Percentiles rank a stretch among this genome's conserved stretches.
Conservation (phyloP, 2,113 vertebrate species). For the Rhabdornis inornatus region DNA sequence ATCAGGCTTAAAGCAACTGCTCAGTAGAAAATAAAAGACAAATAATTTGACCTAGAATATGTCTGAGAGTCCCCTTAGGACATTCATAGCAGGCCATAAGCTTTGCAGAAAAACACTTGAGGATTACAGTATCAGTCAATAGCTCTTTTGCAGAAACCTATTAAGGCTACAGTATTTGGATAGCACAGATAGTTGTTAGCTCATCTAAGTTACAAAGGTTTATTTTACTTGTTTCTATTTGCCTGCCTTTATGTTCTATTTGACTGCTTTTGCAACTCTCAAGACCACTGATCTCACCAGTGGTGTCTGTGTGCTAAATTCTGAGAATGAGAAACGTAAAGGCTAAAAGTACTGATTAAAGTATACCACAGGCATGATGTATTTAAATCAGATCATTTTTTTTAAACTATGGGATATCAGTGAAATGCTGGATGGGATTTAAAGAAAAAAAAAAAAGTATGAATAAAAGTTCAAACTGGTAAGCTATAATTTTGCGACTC, state of each 20-base stretch:
- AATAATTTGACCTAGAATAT: not conserved
- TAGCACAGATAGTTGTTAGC: not conserved
- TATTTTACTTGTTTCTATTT: not conserved
- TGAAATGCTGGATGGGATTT: not conserved
- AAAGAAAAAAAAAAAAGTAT: not conserved
- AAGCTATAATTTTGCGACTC: not conserved
- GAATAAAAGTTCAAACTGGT: not conserved
- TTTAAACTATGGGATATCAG: not conserved
- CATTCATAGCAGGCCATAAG: not conserved
- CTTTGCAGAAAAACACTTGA: not conserved
- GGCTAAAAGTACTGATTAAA: not conserved
- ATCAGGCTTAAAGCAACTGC: not conserved
- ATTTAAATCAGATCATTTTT: not conserved
- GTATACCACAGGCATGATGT: not conserved
- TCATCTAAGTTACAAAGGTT: not conserved
- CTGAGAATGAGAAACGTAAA: not conserved
- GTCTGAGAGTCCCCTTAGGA: not conserved
- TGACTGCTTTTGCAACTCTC: not conserved
- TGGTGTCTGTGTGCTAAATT: not conserved
- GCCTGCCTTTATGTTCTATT: not conserved
- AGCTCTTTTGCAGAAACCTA: not conserved
- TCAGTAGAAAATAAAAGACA: not conserved
- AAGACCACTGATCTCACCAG: not conserved
- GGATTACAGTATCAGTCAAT: not conserved
- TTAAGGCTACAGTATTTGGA: not conserved